These are phyloP conservation scores for Sandelia bainsii DNA, from an alignment of 2,797 vertebrate species.

Conservation along the genomic window DNA sequence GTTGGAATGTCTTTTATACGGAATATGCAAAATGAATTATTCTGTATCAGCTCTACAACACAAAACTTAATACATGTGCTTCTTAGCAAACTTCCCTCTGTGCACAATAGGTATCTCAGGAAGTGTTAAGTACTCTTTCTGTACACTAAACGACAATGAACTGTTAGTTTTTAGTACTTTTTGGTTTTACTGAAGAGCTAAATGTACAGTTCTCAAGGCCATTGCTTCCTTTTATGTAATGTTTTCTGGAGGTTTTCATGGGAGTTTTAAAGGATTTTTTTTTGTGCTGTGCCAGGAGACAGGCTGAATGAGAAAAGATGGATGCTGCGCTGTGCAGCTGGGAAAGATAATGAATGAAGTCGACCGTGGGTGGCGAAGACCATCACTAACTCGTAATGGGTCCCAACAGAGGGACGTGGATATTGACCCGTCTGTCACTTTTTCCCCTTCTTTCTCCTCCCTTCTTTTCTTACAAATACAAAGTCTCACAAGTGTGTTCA, in stretches of 20 bases:
- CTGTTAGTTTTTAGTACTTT: conserved; percentile 36
- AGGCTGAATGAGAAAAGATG: conserved; percentile 71
- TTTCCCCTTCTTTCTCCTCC: not conserved
- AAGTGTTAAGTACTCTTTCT: conserved; percentile 25
- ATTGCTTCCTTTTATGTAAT: conserved; percentile 13
- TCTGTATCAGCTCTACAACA: conserved; percentile 20
- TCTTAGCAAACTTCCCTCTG: conserved; percentile 15
- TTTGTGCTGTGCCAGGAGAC: conserved; percentile 53
- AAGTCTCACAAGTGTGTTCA: conserved; percentile 54
- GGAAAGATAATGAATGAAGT: conserved; percentile 84
- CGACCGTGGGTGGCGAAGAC: conserved; percentile 80
- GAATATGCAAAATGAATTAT: conserved; percentile 14
- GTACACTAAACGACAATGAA: conserved; percentile 19
- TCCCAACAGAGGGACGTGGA: conserved; percentile 74
- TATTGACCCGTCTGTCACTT: conserved; percentile 81
- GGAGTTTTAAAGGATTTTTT: conserved; percentile 49
- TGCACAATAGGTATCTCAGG: conserved; percentile 30
- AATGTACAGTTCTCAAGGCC: conserved; percentile 25
- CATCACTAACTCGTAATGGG: conserved; percentile 81
- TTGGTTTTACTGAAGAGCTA: conserved; percentile 19
- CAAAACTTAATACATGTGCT: conserved; percentile 26
- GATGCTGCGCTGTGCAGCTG: conserved; percentile 71
- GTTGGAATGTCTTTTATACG: conserved; percentile 10
- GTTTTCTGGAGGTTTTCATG: conserved; percentile 54
- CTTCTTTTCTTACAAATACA: conserved; percentile 50